These are phyloP conservation scores for Punctoribates punctum DNA, from an alignment of 2,888 invertebrate species.

Conservation along the genomic window DNA sequence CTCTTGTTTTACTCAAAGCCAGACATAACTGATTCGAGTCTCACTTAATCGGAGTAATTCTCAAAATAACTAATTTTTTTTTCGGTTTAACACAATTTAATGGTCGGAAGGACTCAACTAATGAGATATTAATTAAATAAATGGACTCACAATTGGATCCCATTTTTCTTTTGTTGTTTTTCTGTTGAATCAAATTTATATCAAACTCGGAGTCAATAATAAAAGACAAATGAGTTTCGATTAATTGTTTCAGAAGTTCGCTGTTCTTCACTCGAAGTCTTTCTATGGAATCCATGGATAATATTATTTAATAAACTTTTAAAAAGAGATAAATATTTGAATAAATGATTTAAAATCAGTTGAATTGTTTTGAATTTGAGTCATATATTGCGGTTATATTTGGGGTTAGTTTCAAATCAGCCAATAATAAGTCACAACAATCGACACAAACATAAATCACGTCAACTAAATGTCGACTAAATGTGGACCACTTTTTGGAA, in stretches of 20 bases:
- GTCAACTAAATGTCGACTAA: not conserved
- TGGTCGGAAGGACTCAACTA: too few species aligned
- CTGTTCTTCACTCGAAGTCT: conserved; percentile 13
- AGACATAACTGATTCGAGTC: too few species aligned
- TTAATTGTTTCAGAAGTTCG: conserved; percentile 26
- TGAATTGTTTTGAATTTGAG: not conserved
- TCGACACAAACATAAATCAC: not conserved
- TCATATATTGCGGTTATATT: conserved; percentile 11
- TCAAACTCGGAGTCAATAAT: conserved; percentile 34
- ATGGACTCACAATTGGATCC: not conserved
- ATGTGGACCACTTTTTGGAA: not conserved
- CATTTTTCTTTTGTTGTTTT: not conserved
- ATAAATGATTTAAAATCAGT: not conserved
- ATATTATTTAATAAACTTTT: not conserved
- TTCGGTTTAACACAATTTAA: too few species aligned
- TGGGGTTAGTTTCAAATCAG: conserved; percentile 27
- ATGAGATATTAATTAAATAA: not conserved
- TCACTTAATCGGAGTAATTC: too few species aligned
- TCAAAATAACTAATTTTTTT: too few species aligned
- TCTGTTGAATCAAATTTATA: conserved; percentile 1
- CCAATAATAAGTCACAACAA: not conserved
- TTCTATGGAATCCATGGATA: conserved; percentile 34
- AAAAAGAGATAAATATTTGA: not conserved
- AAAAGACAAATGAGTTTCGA: conserved; percentile 38
- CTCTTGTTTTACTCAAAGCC: too few species aligned